phyloP scores from a whole-genome alignment of 2,113 vertebrate species.

The Acrocephalus arundinaceus region DNA sequence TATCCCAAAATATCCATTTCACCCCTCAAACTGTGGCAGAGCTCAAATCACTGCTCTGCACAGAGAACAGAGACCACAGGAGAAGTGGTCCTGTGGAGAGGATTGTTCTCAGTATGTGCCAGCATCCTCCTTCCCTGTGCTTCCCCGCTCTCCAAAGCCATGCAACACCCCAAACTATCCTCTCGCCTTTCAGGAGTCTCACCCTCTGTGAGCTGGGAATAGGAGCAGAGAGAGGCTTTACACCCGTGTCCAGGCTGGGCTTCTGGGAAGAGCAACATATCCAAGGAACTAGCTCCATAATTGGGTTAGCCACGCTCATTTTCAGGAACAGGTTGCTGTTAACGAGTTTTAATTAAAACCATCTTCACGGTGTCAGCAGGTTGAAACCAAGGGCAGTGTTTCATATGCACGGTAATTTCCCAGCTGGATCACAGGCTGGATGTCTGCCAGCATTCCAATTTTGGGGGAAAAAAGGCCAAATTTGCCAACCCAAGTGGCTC shows the following conservation, averaged over 20 bases:
- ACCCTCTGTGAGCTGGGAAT: background rate
- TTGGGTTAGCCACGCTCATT: background rate
- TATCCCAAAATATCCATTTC: background rate
- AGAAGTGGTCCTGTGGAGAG: fast-evolving
- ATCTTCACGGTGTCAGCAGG: slow-evolving; percentile 41
- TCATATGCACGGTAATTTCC: background rate
- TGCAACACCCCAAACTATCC: background rate
- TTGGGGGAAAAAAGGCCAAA: background rate
- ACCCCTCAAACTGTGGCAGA: fast-evolving
- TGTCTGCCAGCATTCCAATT: background rate
- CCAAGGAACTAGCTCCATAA: background rate
- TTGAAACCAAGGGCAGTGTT: slow-evolving; percentile 37
- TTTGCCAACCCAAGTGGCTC: background rate
- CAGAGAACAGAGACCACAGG: background rate
- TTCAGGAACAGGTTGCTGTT: slow-evolving; percentile 52
- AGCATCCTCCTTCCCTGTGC: background rate
- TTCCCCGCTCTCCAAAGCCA: background rate
- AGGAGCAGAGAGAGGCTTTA: background rate
- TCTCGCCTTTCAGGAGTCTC: background rate
- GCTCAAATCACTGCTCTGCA: background rate
- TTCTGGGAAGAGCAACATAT: background rate
- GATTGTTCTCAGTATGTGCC: background rate
- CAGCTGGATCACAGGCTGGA: fast-evolving
- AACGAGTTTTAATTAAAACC: slow-evolving; percentile 62
- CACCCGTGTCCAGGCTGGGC: fast-evolving